phyloP scores from a whole-genome alignment of 2,888 invertebrate genomes.

The Cephus pygmeus region DNA sequence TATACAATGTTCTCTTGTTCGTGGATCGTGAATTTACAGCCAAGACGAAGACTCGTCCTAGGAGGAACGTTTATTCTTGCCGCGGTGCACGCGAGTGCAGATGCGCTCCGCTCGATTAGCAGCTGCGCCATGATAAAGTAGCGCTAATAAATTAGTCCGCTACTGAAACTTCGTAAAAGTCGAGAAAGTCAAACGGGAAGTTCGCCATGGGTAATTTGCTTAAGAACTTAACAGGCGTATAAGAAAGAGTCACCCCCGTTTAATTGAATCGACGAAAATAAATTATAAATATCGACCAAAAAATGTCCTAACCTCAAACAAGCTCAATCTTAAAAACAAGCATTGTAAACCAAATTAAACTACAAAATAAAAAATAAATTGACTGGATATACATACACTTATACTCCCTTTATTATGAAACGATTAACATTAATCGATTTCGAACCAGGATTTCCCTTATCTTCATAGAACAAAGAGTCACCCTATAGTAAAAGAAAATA shows the following conservation, averaged over 20 bases:
- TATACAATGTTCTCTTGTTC: neutral
- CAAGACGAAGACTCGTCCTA: conserved; percentile 18
- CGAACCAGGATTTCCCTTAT: neutral
- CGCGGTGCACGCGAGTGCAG: conserved; percentile 5
- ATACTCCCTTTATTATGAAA: neutral
- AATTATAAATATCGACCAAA: neutral
- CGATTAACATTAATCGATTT: neutral
- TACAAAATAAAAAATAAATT: neutral
- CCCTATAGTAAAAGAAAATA: neutral
- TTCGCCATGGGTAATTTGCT: neutral
- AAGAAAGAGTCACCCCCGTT: neutral
- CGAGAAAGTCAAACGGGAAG: neutral
- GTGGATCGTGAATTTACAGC: neutral
- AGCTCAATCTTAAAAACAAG: too few relatives aligned
- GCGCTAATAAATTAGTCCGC: conserved; percentile 35
- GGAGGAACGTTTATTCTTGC: conserved; percentile 27
- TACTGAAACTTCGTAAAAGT: neutral
- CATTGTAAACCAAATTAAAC: too few relatives aligned
- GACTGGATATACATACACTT: neutral
- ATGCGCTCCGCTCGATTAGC: conserved; percentile 48
- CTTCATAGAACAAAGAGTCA: neutral
- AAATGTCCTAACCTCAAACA: too few relatives aligned
- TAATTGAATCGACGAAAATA: neutral
- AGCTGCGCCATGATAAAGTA: conserved; percentile 41
- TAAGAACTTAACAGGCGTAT: neutral